Evolutionary conservation across 1,140 invertebrate genomes (phyloP).

Genomic region (Ruditapes philippinarum): DNA sequence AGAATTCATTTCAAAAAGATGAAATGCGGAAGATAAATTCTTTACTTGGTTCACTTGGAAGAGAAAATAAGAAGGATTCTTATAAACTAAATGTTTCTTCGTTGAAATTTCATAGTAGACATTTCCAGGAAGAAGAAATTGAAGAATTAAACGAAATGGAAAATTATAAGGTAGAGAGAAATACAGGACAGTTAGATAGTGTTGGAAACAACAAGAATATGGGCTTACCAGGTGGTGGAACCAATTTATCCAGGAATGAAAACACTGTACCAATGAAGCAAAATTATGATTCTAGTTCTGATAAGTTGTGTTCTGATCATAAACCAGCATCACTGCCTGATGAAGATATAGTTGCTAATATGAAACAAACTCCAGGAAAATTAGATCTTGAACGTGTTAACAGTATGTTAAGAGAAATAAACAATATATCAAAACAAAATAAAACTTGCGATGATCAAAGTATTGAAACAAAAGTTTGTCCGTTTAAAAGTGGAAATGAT

Average conservation of each 20-base stretch:
- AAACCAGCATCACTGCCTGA: too few relatives aligned
- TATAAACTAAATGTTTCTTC: neutral
- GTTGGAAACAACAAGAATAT: too few relatives aligned
- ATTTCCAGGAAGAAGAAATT: neutral
- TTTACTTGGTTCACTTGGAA: neutral
- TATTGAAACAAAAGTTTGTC: too few relatives aligned
- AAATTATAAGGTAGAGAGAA: too few relatives aligned
- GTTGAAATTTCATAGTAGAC: constrained; percentile 11
- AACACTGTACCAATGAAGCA: too few relatives aligned
- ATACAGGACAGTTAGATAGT: too few relatives aligned
- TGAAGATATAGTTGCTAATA: too few relatives aligned
- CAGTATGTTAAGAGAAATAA: constrained; percentile 12
- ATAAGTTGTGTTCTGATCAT: too few relatives aligned
- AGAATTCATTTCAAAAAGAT: neutral
- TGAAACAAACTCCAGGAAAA: neutral
- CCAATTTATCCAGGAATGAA: neutral
- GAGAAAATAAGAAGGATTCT: neutral
- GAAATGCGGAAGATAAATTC: neutral
- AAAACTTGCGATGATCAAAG: too few relatives aligned
- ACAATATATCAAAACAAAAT: neutral
- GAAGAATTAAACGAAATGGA: neutral
- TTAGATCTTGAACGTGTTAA: neutral
- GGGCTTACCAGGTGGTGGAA: too few relatives aligned
- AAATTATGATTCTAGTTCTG: too few relatives aligned
- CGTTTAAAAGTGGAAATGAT: too few relatives aligned